Base-by-base conservation (phyloP, 2,888 invertebrate genomes). In the Cinara cedri region DNA sequence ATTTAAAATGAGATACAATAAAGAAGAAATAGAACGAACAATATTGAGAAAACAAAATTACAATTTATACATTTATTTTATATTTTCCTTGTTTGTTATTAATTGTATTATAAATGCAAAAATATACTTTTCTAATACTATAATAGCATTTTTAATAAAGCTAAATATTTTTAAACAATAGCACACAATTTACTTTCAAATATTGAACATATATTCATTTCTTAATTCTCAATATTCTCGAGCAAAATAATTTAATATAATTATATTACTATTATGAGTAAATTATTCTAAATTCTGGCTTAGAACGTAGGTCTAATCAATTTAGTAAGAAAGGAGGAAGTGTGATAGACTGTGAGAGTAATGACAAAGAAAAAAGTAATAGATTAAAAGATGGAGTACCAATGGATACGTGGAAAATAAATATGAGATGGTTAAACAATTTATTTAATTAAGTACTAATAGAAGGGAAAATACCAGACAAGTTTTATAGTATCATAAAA, bases 91-190 rank as follows among this genome's bases (percentile, higher is more conserved):
- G n/a, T 3, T 66, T 4, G 1, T 3, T 34, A 24, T 26, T 16
- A 68, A 51, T 26, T 4, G 1, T 68, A 54, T 42, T 8, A 3
- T 70, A 21, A 44, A 57, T 71, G 57, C 16, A 57, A 57, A 60
- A 72, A 44, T 60, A 46, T 46, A 72, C n/a, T n/a, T 46, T 4
- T 71, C 6, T 44, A 51, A 11, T 46, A 24, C 54, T 55, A n/a
- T 44, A 44, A 21, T 51, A 26, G 4, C 10, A 49, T 63, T 72
- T 34, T 44, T 63, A 72, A 72, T 51, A 80, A 60, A 49, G 8
- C 9, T n/a, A 60, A 66, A 66, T 44, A 51, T 2, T 19, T 34
- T 19, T 63, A 14, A 60, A 68, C n/a, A 6, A 34, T 34, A 51
- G 42, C 55, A 49, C 51, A 68, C 16, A 44, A 51, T 44, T 54